Evolutionary conservation across 2,113 vertebrate species (phyloP).

Genomic region (Calidris pugnax): DNA sequence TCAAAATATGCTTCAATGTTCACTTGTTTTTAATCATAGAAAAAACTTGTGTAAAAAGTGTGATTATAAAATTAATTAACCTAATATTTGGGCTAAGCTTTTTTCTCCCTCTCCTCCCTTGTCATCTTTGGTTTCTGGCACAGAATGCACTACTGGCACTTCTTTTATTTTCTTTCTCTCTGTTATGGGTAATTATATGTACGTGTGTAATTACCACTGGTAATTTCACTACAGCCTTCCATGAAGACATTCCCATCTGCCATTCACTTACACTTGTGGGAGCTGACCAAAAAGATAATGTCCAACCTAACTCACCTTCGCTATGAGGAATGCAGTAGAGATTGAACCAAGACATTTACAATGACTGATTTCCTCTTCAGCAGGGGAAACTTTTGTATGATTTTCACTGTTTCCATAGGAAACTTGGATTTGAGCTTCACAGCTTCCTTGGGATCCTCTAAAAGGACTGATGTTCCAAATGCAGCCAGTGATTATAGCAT

Average conservation of each 20-base stretch:
- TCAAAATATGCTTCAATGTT: neutral
- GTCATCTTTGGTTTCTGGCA: neutral
- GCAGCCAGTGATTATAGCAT: neutral
- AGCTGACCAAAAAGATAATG: neutral
- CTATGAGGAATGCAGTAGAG: neutral
- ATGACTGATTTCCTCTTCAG: neutral
- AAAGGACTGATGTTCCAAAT: neutral
- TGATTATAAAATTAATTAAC: neutral
- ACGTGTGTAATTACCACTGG: neutral
- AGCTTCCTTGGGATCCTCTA: neutral
- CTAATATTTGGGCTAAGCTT: neutral
- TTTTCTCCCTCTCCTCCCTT: neutral
- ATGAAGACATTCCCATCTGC: neutral
- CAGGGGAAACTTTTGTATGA: neutral
- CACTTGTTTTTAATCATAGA: accelerated
- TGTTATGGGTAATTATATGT: neutral
- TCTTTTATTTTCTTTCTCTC: neutral
- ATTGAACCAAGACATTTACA: neutral
- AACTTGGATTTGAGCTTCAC: neutral
- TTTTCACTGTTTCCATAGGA: neutral
- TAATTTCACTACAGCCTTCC: neutral
- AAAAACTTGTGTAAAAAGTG: neutral
- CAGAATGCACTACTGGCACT: neutral
- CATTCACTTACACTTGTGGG: neutral
- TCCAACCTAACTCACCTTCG: neutral